Conservation (phyloP, 2,797 vertebrate genomes). For the Adelosebastes latens region DNA sequence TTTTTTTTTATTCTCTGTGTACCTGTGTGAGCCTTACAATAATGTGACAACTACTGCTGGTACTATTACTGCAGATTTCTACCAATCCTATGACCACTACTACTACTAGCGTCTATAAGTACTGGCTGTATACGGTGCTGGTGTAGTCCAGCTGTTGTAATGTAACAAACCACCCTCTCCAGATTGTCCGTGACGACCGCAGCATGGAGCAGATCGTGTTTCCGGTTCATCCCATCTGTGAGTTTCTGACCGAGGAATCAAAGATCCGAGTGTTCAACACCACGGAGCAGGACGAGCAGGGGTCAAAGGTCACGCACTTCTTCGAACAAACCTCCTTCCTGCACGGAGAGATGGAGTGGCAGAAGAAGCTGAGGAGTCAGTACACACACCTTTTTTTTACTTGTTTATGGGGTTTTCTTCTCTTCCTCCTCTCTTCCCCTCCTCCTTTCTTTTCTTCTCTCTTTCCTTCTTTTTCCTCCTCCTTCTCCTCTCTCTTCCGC, state of each 20-base stretch:
- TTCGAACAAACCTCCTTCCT: slow-evolving; percentile 95
- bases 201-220: slow-evolving; percentile 99
- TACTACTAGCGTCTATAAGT: not conserved
- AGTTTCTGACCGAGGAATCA: slow-evolving; percentile 95
- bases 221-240: slow-evolving; percentile 93
- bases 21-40: not conserved
- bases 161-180: not conserved
- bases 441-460: no score
- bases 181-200: slow-evolving; percentile 96
- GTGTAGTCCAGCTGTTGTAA: not conserved
- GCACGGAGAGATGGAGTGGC: slow-evolving; percentile 99
- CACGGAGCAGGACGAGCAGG: slow-evolving; percentile 97
- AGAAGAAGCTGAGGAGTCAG: slow-evolving; percentile 95
- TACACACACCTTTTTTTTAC: not conserved
- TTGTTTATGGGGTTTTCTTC: no score
- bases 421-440: no score
- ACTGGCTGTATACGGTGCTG: not conserved
- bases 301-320: slow-evolving; percentile 98
- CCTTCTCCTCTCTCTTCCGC: no score
- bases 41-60: not conserved
- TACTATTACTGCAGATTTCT: not conserved
- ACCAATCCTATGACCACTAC: not conserved
- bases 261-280: slow-evolving; percentile 93
- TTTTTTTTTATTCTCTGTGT: not conserved
- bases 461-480: no score